phyloP scores from a whole-genome alignment of 2,113 vertebrate genomes.

The Sinosuthora webbiana region DNA sequence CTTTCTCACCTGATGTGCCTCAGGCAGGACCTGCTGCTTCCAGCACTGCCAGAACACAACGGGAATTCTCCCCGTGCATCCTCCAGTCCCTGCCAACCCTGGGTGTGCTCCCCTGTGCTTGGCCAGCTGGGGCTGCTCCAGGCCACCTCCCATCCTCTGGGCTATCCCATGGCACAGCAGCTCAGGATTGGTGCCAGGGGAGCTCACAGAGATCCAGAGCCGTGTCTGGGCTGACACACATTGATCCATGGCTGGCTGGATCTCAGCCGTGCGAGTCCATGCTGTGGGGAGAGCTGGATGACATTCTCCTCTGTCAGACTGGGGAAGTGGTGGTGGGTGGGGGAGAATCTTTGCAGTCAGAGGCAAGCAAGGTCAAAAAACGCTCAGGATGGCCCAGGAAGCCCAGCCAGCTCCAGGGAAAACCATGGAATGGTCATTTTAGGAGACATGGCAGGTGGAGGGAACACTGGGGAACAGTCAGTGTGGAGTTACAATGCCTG shows the following conservation, averaged over 20 bases:
- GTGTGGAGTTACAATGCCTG: neutral
- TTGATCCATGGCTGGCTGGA: rapidly evolving
- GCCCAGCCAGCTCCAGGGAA: neutral
- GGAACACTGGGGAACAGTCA: neutral
- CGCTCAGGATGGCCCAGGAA: neutral
- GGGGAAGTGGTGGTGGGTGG: neutral
- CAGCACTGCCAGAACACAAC: neutral
- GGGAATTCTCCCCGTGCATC: neutral
- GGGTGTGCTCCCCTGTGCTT: neutral
- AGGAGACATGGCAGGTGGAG: neutral
- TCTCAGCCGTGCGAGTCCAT: rapidly evolving
- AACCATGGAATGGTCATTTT: neutral
- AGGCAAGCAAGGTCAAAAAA: neutral
- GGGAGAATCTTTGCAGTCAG: neutral
- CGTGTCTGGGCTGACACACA: rapidly evolving
- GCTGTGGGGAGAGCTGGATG: neutral
- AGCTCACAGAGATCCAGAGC: rapidly evolving
- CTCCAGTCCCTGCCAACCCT: neutral
- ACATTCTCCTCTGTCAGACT: neutral
- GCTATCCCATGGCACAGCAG: neutral
- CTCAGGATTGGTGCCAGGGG: neutral
- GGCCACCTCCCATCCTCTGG: neutral
- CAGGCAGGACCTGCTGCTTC: neutral
- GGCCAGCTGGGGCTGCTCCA: neutral
- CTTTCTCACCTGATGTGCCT: neutral